Base-by-base conservation (phyloP, 2,888 invertebrate species). In the Cyrtodaria siliqua region DNA sequence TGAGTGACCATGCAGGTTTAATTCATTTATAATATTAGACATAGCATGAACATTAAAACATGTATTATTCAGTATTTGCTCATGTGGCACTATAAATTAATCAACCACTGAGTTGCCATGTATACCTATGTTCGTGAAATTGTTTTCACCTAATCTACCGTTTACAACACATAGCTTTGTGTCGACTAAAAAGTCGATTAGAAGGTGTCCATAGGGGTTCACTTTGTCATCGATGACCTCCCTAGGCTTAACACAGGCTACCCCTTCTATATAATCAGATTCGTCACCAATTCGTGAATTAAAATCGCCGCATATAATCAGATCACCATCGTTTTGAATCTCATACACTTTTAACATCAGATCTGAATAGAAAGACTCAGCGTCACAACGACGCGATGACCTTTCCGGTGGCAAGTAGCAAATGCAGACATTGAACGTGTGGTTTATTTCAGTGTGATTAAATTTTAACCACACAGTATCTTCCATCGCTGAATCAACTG, bases 281-380 rank as follows among this genome's bases (percentile, higher is more conserved):
- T 38, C 20, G 16, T 52, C 26, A n/a, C 68, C 66, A 14, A n/a
- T 3, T 16, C 66, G 40, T 12, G 14, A 27, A 49, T 66, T 57
- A 33, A 64, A 64, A 44, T 64, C 64, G 3, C 56, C 64, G 27
- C 44, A 42, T 16, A 64, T 47, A 38, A 27, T 53, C 14, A 66
- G 33, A 9, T 16, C 18, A 6, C 8, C 18, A 14, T 57, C 49
- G 3, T 66, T 29, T 18, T 47, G 47, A 20, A 44, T 29, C 3
- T 24, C 18, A 29, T 61, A 47, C 18, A 61, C 26, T 29, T 61
- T 24, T 12, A 16, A 18, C n/a, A 61, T 3, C n/a, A 61, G 16
- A 2, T 44, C 16, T 16, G 42, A 47, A 14, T 20, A 49, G 29
- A 29, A 61, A 12, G 42, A 47, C 1, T 3, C 26, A 20, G 26